Evolutionary conservation across 2,113 vertebrate genomes (phyloP).

Genomic region (Prunella fulvescens): DNA sequence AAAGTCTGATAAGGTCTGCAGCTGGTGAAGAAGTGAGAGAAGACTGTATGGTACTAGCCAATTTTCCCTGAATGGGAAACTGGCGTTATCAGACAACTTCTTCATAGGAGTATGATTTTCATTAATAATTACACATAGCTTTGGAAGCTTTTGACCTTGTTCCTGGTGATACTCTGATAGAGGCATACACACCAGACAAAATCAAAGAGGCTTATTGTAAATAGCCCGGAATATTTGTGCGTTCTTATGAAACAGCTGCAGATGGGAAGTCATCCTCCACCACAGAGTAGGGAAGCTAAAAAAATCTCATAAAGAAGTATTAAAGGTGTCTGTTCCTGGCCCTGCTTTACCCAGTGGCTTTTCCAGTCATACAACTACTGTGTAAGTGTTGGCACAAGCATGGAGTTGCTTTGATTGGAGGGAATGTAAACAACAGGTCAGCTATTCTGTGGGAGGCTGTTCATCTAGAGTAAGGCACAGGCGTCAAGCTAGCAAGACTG

Average conservation of each 20-base stretch:
- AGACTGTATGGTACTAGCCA: not conserved
- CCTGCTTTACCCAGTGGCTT: not conserved
- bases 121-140: not conserved
- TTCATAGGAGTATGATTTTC: not conserved
- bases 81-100: not conserved
- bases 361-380: not conserved
- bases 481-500: not conserved
- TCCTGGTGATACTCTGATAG: not conserved
- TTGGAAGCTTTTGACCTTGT: not conserved
- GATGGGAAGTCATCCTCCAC: not conserved
- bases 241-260: not conserved
- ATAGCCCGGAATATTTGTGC: not conserved
- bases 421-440: not conserved
- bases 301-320: accelerated
- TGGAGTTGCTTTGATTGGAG: not conserved
- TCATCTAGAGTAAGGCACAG: not conserved
- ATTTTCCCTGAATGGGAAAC: not conserved
- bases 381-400: not conserved
- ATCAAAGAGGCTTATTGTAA: not conserved
- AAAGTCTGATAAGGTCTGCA: not conserved
- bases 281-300: not conserved
- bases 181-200: not conserved
- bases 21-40: not conserved
- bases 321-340: not conserved
- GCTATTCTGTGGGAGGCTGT: not conserved